Base-by-base conservation (phyloP, 2,888 invertebrate species). In the Drosophila melanocephala region DNA sequence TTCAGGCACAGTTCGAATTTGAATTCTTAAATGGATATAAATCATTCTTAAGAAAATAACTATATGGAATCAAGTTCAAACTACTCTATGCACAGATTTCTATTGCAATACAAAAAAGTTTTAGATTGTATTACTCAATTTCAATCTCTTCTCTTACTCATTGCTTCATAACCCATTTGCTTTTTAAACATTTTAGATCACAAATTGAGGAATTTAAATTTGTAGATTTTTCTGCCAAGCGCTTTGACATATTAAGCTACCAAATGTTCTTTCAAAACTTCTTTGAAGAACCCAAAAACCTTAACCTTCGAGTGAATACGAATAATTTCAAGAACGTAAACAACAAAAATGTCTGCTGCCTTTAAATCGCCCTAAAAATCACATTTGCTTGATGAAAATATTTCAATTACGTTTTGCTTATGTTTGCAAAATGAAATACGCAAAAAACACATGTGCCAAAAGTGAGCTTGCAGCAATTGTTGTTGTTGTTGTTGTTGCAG, bases 401-500 rank as follows among this genome's bases (percentile, higher is more conserved):
- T 44, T 44, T 30, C 30, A 39, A 33, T 51, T 35, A 16, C 26
- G 50, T 16, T 47, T 47, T 60, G n/a, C 30, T 39, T 28, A 14
- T 33, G 10, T 50, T 64, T 69, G 62, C 63, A 76, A 72, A 70
- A 73, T 70, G 59, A 60, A 57, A 30, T 70, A 72, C 63, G 72
- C 72, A 66, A 69, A 81, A 47, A 47, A 47, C 47, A 72, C 72
- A 80, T 85, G 81, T 72, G 86, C 75, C 71, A 70, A 78, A 73
- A 67, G 62, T 65, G 52, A 76, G 72, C 66, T 77, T 76, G 63
- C 74, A 66, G 62, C 51, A 64, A 16, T 19, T 22, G 16, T 9
- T 47, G 26, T 16, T 44, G 39, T 57, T 28, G 56, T 26, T 26
- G 26, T 26, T 26, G 26, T 26, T 26, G 1, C 22, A 22, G 22